Evolutionary conservation across 1,140 invertebrate species (phyloP), one percentile per base, ranked within the genome.

Genomic region (Drosophila melanica): DNA sequence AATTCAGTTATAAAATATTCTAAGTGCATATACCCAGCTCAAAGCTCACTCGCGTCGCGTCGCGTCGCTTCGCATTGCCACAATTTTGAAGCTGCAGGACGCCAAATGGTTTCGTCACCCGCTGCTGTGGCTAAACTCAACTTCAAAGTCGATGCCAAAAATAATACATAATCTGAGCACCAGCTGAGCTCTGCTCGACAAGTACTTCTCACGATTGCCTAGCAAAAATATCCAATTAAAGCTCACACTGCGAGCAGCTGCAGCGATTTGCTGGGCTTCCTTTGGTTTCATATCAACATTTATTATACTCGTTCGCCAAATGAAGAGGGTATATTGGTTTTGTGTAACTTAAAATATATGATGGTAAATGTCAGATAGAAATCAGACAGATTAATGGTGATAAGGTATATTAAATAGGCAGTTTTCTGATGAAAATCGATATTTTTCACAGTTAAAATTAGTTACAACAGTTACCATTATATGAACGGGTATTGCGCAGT

Each of bases 191-290:
- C 7, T 37, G 20, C 16, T 16, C 33, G 51, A 9, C 41, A 58
- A 58, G 55, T 58, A 58, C 55, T 58, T 58, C 14, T 16, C 11
- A 58, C 27, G 39, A 57, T 71, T 65, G 69, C 55, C 55, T 72
- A 72, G 69, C 62, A 42, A 54, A 67, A 53, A 53, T 60, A 39
- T 54, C 41, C 70, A 73, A 73, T 73, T 73, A 67, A 54, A 59
- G 45, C 41, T 33, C 64, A 33, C 23, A 39, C 63, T 27, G 37
- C 18, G 37, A 35, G 27, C 66, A 62, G 58, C 58, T 53, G 45
- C 16, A 30, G 53, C 37, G 53, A 20, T 23, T 23, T 23, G 9
- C 3, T 27, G 9, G n/a, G n/a, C 48, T 30, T 30, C 48, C n/a
- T 27, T 27, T 7, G 27, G 27, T 27, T 27, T 27, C 27, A 39